Base-by-base conservation (phyloP, 2,797 vertebrate species). In the Peromyscus eremicus region DNA sequence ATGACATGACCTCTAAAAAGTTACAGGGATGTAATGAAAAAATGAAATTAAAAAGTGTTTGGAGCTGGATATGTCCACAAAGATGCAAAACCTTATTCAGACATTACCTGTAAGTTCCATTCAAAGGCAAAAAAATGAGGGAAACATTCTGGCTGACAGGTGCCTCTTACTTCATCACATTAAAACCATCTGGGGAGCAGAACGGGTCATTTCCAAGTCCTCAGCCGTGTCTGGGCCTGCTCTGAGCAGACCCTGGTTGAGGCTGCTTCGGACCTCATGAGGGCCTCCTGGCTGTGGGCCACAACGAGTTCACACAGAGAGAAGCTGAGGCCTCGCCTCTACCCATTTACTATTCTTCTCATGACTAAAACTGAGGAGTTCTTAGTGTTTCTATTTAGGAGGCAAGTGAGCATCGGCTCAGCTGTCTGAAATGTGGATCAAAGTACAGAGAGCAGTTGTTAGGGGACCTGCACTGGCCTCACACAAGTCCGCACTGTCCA, bases 371-470 rank as follows among this genome's bases (percentile, higher is more conserved):
- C 46, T 70, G 66, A 17, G 8, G 40, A 32, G 19, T 64, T 76
- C 46, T 70, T 81, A 49, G 76, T 80, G 52, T 86, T 94, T 92
- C 75, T 94, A 9, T 94, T 89, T 81, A 55, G 66, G 89, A 92
- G 55, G 64, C 81, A 86, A 90, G 85, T 21, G 79, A 86, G 14
- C n/a, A 1, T 34, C 40, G 66, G 43, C 70, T 95, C 84, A 62
- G 43, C 27, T 95, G 95, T 85, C 76, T 83, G 29, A 60, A 91
- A 66, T 34, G 76, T 40, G 91, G 27, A 34, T 93, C 37, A 57
- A 52, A 80, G 73, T 52, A 27, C 75, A 60, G 34, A 12, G 32
- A 71, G 82, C 70, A 49, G 40, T 10, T 23, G 29, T 46, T 32
- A 32, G 70, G 55, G 40, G 27, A 66, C 34, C 82, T 49, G 71